A percentile compares a stretch with the other conserved stretches of the same genome.
phyloP scores from a whole-genome alignment of 2,797 vertebrate genomes.

The Macrochelys suwanniensis region DNA sequence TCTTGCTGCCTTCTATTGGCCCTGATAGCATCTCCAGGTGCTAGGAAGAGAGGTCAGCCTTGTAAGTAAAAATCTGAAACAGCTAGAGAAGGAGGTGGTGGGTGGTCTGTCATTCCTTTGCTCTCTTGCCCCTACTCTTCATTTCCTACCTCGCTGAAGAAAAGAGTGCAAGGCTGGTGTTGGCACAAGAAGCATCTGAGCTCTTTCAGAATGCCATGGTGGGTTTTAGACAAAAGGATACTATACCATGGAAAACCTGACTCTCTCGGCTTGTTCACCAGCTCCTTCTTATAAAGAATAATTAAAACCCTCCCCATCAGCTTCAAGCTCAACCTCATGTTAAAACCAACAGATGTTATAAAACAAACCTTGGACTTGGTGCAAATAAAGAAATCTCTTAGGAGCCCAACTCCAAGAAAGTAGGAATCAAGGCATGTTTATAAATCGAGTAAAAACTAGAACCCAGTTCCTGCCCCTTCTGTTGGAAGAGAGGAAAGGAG shows the following conservation, averaged over 20 bases:
- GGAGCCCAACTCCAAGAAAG: constrained; percentile 5
- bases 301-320: not conserved
- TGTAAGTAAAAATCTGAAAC: constrained; percentile 22
- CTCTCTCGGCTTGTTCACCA: not conserved
- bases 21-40: constrained; percentile 38
- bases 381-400: constrained; percentile 9
- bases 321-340: not conserved
- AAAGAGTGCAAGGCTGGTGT: not conserved
- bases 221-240: not conserved
- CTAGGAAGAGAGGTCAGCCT: constrained; percentile 26
- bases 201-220: not conserved
- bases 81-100: constrained; percentile 32
- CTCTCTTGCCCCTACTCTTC: constrained; percentile 28
- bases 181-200: not conserved
- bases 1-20: constrained; percentile 52
- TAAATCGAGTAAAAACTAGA: not conserved
- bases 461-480: not conserved
- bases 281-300: not conserved
- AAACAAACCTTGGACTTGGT: not conserved
- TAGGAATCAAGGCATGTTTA: not conserved
- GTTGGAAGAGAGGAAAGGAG: rapidly evolving
- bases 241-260: not conserved
- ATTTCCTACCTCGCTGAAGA: constrained; percentile 9
- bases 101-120: constrained; percentile 23
- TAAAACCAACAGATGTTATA: not conserved